A percentile compares a stretch with the other conserved stretches of the same genome.
Evolutionary conservation across 2,113 vertebrate genomes (phyloP).

Genomic region (Vombatus ursinus): DNA sequence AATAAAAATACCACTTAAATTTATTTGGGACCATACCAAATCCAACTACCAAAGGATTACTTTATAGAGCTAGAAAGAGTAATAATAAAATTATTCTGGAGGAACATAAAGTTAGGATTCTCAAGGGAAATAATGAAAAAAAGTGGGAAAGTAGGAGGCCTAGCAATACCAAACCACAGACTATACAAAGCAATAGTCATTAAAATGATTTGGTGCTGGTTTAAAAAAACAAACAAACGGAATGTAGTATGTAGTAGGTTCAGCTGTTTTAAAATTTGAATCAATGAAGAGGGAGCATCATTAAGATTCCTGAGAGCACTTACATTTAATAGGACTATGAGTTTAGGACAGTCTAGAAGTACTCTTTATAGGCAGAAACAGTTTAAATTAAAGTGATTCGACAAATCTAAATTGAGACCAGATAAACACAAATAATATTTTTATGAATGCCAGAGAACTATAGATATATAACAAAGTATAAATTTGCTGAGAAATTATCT

Average conservation of each 20-base stretch:
- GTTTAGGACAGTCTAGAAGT: not conserved
- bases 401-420: not conserved
- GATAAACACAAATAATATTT: not conserved
- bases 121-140: not conserved
- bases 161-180: not conserved
- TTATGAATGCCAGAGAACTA: not conserved
- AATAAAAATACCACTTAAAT: not conserved
- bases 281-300: not conserved
- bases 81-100: not conserved
- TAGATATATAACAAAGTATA: not conserved
- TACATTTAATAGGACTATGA: not conserved
- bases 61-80: not conserved
- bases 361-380: not conserved
- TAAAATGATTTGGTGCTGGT: not conserved
- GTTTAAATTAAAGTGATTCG: not conserved
- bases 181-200: not conserved
- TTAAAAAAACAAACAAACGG: not conserved
- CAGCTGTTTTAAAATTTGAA: not conserved
- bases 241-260: not conserved
- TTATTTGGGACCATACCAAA: not conserved
- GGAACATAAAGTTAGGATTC: not conserved
- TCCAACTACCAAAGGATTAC: not conserved
- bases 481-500: not conserved
- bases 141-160: not conserved
- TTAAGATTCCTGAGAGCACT: not conserved